Conservation (phyloP, 30 jellyfish, hydroid and myxozoan genomes). For the Pelagia noctiluca region DNA sequence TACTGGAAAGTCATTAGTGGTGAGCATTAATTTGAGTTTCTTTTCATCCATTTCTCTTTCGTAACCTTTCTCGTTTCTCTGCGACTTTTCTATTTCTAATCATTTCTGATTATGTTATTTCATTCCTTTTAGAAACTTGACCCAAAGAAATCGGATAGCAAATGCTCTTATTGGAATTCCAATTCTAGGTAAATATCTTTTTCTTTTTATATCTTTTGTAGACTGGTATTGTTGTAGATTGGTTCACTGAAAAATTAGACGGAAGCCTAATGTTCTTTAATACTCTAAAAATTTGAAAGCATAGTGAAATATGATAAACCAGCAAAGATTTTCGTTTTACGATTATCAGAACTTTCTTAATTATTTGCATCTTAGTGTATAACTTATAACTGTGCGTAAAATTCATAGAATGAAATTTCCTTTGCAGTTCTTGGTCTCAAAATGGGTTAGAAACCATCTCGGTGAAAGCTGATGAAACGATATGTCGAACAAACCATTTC, state of each 20-base stretch:
- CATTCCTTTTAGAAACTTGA: slow-evolving; percentile 36
- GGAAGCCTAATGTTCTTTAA: too few relatives aligned
- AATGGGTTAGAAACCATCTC: slow-evolving; percentile 56
- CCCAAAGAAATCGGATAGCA: slow-evolving; percentile 46
- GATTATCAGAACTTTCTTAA: too few relatives aligned
- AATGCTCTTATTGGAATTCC: slow-evolving; percentile 63
- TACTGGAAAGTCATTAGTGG: slow-evolving; percentile 45
- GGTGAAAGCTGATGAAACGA: slow-evolving; percentile 41
- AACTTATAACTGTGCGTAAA: too few relatives aligned
- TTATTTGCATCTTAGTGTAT: too few relatives aligned
- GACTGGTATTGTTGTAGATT: neutral
- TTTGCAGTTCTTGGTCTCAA: slow-evolving; percentile 75
- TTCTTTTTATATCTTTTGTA: neutral
- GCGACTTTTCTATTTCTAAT: neutral
- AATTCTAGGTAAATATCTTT: slow-evolving; percentile 42
- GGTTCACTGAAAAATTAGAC: neutral
- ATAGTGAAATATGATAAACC: too few relatives aligned
- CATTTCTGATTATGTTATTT: neutral
- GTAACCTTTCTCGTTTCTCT: neutral
- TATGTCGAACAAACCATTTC: slow-evolving; percentile 73
- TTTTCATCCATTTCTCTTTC: neutral
- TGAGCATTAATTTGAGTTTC: neutral
- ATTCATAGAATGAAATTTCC: too few relatives aligned
- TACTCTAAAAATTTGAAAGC: too few relatives aligned
- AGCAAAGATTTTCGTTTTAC: too few relatives aligned